phyloP scores from a whole-genome alignment of 2,797 vertebrate species.

The Capromys pilorides region DNA sequence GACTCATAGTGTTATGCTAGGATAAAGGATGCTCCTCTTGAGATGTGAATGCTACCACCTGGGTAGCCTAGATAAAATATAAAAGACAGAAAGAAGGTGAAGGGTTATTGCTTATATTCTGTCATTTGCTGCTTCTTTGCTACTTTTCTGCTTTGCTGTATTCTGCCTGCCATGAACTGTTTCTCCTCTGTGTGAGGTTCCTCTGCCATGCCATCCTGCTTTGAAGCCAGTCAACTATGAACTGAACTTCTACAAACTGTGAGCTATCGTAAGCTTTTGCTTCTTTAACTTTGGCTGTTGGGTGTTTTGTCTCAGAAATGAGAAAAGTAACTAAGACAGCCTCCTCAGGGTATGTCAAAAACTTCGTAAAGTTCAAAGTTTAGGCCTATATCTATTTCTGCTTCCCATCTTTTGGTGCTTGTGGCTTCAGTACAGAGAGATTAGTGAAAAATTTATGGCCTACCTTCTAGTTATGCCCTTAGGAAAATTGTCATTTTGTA shows the following conservation, averaged over 20 bases:
- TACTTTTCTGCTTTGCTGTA: not conserved
- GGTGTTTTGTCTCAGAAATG: not conserved
- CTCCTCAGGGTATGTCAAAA: not conserved
- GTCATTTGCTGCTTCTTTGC: not conserved
- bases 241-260: not conserved
- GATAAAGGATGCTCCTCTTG: not conserved
- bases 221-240: not conserved
- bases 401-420: not conserved
- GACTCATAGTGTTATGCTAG: not conserved
- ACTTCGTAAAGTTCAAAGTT: slow-evolving; percentile 40
- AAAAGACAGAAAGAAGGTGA: not conserved
- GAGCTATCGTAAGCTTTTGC: not conserved
- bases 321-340: not conserved
- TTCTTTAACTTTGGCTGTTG: not conserved
- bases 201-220: not conserved
- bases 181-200: not conserved
- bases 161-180: not conserved
- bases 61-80: not conserved
- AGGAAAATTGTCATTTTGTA: not conserved
- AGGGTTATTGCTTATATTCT: not conserved
- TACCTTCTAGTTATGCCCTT: not conserved
- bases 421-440: not conserved
- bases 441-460: not conserved
- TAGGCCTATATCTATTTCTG: not conserved
- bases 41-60: not conserved